These are phyloP conservation scores for Ameiurus melas DNA, from an alignment of 2,113 vertebrate genomes.

Conservation along the genomic window DNA sequence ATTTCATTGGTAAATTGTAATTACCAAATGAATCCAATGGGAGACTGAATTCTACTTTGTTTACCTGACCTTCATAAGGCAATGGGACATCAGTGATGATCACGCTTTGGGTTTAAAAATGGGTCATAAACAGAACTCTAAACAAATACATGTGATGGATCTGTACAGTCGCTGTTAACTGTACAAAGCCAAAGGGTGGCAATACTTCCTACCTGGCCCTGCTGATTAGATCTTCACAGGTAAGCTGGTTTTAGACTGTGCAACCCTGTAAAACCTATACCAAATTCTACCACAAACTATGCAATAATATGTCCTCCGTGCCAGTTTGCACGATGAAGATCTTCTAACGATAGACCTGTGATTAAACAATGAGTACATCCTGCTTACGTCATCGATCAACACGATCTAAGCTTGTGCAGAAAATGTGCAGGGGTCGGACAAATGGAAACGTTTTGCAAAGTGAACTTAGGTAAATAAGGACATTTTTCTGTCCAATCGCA, in stretches of 20 bases:
- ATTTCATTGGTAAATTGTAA: not conserved
- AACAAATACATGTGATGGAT: not conserved
- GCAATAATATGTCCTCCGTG: not conserved
- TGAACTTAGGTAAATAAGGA: not conserved
- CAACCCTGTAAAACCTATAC: not conserved
- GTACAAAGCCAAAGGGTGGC: not conserved
- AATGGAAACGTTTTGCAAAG: not conserved
- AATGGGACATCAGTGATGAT: not conserved
- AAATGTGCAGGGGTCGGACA: not conserved
- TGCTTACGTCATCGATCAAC: not conserved
- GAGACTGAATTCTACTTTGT: not conserved
- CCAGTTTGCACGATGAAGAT: not conserved
- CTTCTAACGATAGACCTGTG: not conserved
- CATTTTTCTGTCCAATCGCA: not conserved
- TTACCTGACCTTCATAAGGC: not conserved
- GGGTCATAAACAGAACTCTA: not conserved
- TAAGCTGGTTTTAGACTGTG: not conserved
- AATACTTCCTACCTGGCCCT: not conserved
- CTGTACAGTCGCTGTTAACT: not conserved
- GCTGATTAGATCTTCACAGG: not conserved
- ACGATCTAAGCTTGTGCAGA: not conserved
- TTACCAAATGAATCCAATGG: not conserved
- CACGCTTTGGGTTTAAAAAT: not conserved
- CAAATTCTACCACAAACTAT: not conserved
- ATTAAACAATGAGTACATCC: not conserved